Evolutionary conservation across 2,113 vertebrate species (phyloP), one percentile per base, ranked within the genome.

Genomic region (Zapornia atra): DNA sequence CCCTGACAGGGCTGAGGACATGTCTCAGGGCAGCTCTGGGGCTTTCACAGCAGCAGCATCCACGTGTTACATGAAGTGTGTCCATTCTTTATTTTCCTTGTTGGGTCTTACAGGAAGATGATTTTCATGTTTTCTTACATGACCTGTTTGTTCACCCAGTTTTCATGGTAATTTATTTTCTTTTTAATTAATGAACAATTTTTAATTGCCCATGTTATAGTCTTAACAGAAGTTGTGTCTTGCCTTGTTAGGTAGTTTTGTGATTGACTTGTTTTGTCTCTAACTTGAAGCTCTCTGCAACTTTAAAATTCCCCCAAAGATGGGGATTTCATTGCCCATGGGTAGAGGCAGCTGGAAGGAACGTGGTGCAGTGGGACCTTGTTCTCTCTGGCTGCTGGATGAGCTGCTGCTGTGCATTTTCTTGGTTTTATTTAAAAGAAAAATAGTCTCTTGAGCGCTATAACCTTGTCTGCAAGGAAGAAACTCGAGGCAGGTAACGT

Each of bases 361-460:
- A 50, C 0, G 0, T 76, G 92, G n/a, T 91, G 80, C 83, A 18
- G 38, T 46, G 83, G 93, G 86, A 82, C 56, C 69, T 71, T 42
- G 1, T 92, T 73, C 65, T 65, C 34, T 71, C 73, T 88, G 72
- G 44, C 65, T 92, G 40, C 72, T 71, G 73, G 56, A 68, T 60
- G 90, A 93, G 83, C 80, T 90, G 88, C 54, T 86, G 72, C 80
- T 50, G 21, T 44, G 61, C 50, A 59, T 88, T 86, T 83, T 26
- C 80, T 82, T 83, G 88, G 56, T 70, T 95, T 76, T 93, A 88
- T 91, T 94, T 95, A 94, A 76, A 84, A 76, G 82, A 68, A 92
- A 83, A 92, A 84, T 54, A 89, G 91, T 93, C 95, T 84, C 72
- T 76, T 0, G 19, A 90, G 96, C 72, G 15, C 72, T 24, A 40